Evolutionary conservation across 2,888 invertebrate species (phyloP), one percentile per base, ranked within the genome.

Genomic region (Synanthedon myopaeformis): DNA sequence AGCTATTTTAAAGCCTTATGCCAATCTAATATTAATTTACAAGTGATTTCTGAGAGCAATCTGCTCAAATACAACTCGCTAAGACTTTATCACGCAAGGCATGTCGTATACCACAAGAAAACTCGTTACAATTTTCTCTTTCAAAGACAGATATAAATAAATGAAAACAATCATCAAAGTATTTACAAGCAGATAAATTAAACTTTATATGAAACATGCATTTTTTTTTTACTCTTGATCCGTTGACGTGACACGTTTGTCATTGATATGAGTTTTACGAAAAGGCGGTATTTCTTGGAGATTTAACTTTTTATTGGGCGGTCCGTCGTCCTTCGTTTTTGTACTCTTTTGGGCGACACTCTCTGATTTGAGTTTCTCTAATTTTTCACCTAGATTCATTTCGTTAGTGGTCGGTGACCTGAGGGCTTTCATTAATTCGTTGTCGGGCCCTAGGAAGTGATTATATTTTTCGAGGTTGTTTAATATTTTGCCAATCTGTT

Each of bases 401-500:
- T 80, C 83, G 66, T 77, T 82, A 58, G 82, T 74, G 23, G 83
- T 84, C 57, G 89, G 85, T 58, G 89, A 89, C 61, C 82, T 82
- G 55, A 87, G 77, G 57, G 83, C 86, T 80, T 82, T 83, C 66
- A 84, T 79, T 62, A 86, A 69, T 61, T 89, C 89, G 64, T 92
- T 90, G 78, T 88, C 88, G 55, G 89, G 77, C 73, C 91, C 92
- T 79, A 91, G 79, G 72, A 92, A 89, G 74, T 93, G 91, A 82
- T 93, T 93, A 84, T 93, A 94, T 88, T 94, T 95, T 89, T 96
- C 95, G 76, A 96, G 91, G 88, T 95, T 96, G 89, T 92, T 92
- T 68, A 96, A 91, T 80, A 96, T 94, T 90, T 95, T 94, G 87
- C 96, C 96, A 85, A 98, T 96, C 88, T 97, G 96, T 76, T 94